phyloP scores from a whole-genome alignment of 2,113 vertebrate genomes.

The Sterna hirundo region DNA sequence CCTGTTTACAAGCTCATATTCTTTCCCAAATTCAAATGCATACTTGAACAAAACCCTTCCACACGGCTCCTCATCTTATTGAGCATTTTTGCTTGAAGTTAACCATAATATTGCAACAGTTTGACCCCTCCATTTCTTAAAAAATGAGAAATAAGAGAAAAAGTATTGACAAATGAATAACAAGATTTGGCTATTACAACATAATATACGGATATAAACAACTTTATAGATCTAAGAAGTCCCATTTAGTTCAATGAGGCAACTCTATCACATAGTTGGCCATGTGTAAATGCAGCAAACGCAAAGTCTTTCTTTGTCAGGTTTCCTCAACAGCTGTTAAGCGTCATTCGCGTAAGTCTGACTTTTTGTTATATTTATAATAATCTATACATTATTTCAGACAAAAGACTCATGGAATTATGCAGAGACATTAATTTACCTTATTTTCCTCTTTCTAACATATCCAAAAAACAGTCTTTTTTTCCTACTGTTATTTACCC shows the following conservation, averaged over 20 bases:
- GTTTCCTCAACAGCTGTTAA: conserved; percentile 28
- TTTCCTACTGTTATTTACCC: not conserved
- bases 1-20: conserved; percentile 39
- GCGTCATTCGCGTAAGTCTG: not conserved
- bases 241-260: not conserved
- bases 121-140: not conserved
- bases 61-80: not conserved
- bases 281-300: not conserved
- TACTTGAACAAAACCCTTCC: not conserved
- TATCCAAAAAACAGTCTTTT: not conserved
- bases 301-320: not conserved
- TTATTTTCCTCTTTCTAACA: not conserved
- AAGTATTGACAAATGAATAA: not conserved
- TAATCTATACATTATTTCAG: conserved; percentile 8
- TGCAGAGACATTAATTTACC: not conserved
- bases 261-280: not conserved
- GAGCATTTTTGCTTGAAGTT: conserved; percentile 9
- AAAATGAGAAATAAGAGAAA: not conserved
- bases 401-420: not conserved
- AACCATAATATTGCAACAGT: not conserved
- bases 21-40: not conserved
- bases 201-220: not conserved
- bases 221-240: not conserved
- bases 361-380: conserved; percentile 18
- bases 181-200: not conserved